Conservation (phyloP, 1,140 invertebrate genomes). For the Conus ventricosus region DNA sequence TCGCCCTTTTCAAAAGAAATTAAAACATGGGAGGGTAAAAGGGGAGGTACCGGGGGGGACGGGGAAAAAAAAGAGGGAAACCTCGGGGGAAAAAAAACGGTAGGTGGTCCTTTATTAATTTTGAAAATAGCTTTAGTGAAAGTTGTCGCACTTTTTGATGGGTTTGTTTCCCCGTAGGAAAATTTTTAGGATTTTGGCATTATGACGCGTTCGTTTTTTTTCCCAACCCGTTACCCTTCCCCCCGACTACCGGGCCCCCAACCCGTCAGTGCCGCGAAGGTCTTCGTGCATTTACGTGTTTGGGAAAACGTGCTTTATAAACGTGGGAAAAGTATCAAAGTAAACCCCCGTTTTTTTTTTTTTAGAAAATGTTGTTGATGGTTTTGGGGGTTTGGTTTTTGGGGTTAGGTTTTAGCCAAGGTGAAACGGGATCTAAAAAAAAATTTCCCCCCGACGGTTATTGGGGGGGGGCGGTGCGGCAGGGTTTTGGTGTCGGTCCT, state of each 20-base stretch:
- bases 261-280: no score
- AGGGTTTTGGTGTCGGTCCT: slow-evolving; percentile 7
- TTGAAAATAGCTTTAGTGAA: neutral
- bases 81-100: slow-evolving; percentile 51
- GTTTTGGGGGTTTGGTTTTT: neutral
- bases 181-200: no score
- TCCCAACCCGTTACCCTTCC: slow-evolving; percentile 36
- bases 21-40: slow-evolving; percentile 53
- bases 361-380: neutral
- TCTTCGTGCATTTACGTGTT: neutral
- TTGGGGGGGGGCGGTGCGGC: slow-evolving; percentile 18
- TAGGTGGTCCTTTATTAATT: slow-evolving; percentile 36
- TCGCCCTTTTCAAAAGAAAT: slow-evolving; percentile 48
- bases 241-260: no score
- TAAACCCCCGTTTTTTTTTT: neutral
- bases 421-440: slow-evolving; percentile 41
- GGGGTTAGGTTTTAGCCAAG: slow-evolving; percentile 37
- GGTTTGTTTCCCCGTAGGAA: no score
- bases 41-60: slow-evolving; percentile 52
- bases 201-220: slow-evolving; percentile 23
- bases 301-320: neutral
- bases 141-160: neutral
- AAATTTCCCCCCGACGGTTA: slow-evolving; percentile 36
- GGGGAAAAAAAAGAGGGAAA: slow-evolving; percentile 51
- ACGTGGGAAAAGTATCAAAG: neutral